Conservation (phyloP, 2,113 vertebrate species). For the Psittacula cyanocephala region DNA sequence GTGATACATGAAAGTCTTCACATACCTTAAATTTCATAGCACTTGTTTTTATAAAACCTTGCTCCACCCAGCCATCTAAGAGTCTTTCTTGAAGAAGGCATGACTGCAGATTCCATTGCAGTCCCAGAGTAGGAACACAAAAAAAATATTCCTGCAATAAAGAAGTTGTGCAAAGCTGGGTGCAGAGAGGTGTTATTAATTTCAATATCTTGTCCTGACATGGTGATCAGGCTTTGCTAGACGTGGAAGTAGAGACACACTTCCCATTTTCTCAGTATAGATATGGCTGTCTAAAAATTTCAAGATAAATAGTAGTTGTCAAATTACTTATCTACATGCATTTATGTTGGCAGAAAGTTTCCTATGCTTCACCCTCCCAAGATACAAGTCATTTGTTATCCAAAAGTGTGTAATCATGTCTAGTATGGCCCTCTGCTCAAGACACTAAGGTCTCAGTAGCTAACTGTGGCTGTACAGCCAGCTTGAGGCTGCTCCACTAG, state of each 20-base stretch:
- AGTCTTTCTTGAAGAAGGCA: not conserved
- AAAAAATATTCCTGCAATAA: not conserved
- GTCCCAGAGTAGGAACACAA: not conserved
- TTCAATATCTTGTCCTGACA: not conserved
- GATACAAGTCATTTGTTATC: not conserved
- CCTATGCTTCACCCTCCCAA: not conserved
- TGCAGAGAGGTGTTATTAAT: not conserved
- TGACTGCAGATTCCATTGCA: not conserved
- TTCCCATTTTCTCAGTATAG: not conserved
- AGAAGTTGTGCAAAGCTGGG: not conserved
- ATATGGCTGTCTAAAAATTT: not conserved
- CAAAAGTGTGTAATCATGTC: not conserved
- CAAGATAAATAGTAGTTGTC: not conserved
- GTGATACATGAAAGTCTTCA: not conserved
- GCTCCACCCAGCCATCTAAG: not conserved
- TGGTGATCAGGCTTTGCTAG: not conserved
- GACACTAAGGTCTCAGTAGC: not conserved
- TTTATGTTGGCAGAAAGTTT: not conserved
- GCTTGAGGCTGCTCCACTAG: not conserved
- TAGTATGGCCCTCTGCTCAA: not conserved
- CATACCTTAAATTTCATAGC: not conserved
- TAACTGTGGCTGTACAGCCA: not conserved
- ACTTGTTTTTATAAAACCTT: not conserved
- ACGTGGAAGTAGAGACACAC: not conserved
- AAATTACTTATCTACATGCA: not conserved